Evolutionary conservation across 2,888 invertebrate genomes (phyloP), one percentile per base, ranked within the genome.

Genomic region (Calliscelio sp.): DNA sequence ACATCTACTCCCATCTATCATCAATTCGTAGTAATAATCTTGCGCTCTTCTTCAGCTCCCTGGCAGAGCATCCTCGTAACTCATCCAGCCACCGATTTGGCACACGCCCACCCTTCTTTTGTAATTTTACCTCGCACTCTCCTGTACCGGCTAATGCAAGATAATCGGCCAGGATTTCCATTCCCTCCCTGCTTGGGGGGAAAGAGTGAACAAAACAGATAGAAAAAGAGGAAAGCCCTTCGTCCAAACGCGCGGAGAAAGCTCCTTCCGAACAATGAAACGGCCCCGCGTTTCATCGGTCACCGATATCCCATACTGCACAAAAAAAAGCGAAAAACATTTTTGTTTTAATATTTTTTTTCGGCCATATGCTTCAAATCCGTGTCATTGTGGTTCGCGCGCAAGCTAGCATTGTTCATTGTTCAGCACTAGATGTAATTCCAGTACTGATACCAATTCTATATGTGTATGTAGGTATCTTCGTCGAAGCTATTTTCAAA

Each of bases 11-110:
- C 68, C 85, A 85, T 85, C 79, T 82, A 75, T 82, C 85, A 81
- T 79, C 75, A 82, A 82, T 81, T 85, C 79, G 75, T 79, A 85
- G 71, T 74, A 85, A 85, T 81, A 85, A 85, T 85, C 81, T 82
- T 85, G 79, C 79, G 71, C 81, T 82, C 79, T 79, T 78, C 74
- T 82, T 82, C 65, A 59, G 63, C 65, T 78, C 73, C 59, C 74
- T 74, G 70, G 65, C 77, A 70, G 61, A 80, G 80, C 77, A 70
- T 73, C 53, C 73, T 73, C 75, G 81, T 82, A 82, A 85, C 57
- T 82, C 82, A 80, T 80, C 82, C 51, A 66, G 70, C 79, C 63
- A 75, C 71, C 66, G 66, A 81, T 85, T 85, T 85, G 85, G 85
- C 81, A 81, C 79, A 55, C 55, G 75, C 85, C 46, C 61, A 79